Evolutionary conservation across 2,113 vertebrate species (phyloP).

Genomic region (Todiramphus saurophagus): DNA sequence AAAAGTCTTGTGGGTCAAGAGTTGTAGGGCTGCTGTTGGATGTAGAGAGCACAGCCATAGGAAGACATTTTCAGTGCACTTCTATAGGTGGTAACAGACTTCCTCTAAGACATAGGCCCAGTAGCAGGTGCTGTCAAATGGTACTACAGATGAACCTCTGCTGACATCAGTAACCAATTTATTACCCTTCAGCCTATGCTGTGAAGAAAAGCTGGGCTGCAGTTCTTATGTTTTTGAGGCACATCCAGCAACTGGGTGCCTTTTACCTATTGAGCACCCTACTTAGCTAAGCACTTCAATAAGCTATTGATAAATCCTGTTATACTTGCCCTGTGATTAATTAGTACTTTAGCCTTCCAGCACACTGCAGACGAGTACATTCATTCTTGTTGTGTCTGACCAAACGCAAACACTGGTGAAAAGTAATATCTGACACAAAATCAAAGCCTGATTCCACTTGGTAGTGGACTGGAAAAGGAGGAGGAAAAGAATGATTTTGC

Average conservation of each 20-base stretch:
- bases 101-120: neutral
- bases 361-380: neutral
- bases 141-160: neutral
- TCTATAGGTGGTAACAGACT: neutral
- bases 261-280: neutral
- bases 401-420: neutral
- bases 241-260: neutral
- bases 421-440: slow-evolving; percentile 39
- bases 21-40: neutral
- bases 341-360: neutral
- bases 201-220: neutral
- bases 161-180: neutral
- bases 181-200: neutral
- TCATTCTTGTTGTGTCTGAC: neutral
- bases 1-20: neutral
- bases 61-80: neutral
- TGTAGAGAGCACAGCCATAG: neutral
- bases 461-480: neutral
- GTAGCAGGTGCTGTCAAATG: neutral
- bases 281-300: neutral
- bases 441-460: neutral
- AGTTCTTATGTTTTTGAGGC: neutral
- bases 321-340: neutral
- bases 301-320: neutral
- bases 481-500: neutral